These are phyloP conservation scores for Drosophila pegasa DNA, from an alignment of 2,888 invertebrate genomes.

Conservation along the genomic window DNA sequence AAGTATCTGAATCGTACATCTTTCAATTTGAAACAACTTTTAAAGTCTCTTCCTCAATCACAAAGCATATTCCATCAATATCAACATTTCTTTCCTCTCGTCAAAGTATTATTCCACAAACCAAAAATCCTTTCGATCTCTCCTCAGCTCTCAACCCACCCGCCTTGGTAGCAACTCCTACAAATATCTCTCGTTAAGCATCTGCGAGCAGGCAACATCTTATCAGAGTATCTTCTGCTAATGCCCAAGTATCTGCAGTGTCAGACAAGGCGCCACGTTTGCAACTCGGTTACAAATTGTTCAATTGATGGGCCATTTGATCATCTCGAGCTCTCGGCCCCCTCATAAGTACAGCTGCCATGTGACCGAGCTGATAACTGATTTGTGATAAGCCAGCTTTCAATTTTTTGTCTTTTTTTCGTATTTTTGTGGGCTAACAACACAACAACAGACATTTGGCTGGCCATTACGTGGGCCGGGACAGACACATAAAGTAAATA, in stretches of 20 bases:
- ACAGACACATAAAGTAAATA: slow-evolving; percentile 74
- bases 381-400: slow-evolving; percentile 75
- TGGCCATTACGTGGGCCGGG: slow-evolving; percentile 41
- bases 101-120: background rate
- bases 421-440: too few species aligned
- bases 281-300: slow-evolving; percentile 48
- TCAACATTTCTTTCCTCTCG: background rate
- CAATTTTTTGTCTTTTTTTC: too few species aligned
- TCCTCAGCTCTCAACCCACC: too few species aligned
- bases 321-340: slow-evolving; percentile 15
- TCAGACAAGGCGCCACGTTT: slow-evolving; percentile 18
- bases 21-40: too few species aligned
- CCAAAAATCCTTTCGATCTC: background rate
- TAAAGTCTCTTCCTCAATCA: too few species aligned
- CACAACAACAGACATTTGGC: slow-evolving; percentile 16
- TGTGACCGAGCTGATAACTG: slow-evolving; percentile 62
- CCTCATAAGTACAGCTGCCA: slow-evolving; percentile 21
- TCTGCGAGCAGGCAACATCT: background rate
- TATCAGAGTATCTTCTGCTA: background rate
- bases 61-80: too few species aligned
- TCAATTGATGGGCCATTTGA: slow-evolving; percentile 50
- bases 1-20: too few species aligned
- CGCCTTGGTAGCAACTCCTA: background rate
- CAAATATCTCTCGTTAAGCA: background rate
- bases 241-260: slow-evolving; percentile 13